Percentiles rank a stretch among this genome's conserved stretches.
These are phyloP conservation scores for Aspidapion aeneum DNA, from an alignment of 2,888 invertebrate genomes.

Conservation along the genomic window DNA sequence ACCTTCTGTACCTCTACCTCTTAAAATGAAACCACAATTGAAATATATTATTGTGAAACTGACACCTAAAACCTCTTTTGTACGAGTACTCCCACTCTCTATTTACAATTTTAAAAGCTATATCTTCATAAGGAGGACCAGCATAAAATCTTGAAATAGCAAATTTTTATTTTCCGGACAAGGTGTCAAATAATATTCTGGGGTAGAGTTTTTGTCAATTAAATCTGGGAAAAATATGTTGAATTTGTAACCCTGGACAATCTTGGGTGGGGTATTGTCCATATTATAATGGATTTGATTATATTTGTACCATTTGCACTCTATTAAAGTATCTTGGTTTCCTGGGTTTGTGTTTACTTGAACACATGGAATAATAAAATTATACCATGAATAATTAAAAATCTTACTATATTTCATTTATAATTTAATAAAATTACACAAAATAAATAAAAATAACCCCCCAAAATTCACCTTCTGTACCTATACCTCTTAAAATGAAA, in stretches of 20 bases:
- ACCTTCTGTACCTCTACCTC: conserved; percentile 90
- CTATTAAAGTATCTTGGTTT: conserved; percentile 98
- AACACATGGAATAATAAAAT: too few relatives aligned
- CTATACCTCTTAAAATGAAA: too few relatives aligned
- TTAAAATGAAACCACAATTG: conserved; percentile 99
- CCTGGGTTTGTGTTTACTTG: too few relatives aligned
- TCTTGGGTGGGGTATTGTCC: conserved; percentile 99
- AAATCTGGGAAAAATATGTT: conserved; percentile 99
- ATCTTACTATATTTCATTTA: too few relatives aligned
- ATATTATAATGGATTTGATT: conserved; percentile 99
- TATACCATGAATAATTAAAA: too few relatives aligned
- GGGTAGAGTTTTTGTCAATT: conserved; percentile 89
- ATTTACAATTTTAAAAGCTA: conserved; percentile 98
- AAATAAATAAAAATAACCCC: conserved; percentile 46
- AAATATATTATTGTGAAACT: conserved; percentile 99
- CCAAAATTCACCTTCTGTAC: too few relatives aligned
- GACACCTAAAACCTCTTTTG: conserved; percentile 96
- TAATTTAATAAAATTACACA: too few relatives aligned
- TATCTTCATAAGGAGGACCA: conserved; percentile 99
- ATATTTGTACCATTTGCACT: conserved; percentile 99
- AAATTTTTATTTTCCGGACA: conserved; percentile 90
- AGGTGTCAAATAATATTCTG: conserved; percentile 89
- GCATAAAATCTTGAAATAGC: conserved; percentile 92
- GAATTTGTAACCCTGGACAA: conserved; percentile 99
- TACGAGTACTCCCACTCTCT: conserved; percentile 99